Evolutionary conservation across 1,140 invertebrate species (phyloP).

Genomic region (Orchesella cincta): DNA sequence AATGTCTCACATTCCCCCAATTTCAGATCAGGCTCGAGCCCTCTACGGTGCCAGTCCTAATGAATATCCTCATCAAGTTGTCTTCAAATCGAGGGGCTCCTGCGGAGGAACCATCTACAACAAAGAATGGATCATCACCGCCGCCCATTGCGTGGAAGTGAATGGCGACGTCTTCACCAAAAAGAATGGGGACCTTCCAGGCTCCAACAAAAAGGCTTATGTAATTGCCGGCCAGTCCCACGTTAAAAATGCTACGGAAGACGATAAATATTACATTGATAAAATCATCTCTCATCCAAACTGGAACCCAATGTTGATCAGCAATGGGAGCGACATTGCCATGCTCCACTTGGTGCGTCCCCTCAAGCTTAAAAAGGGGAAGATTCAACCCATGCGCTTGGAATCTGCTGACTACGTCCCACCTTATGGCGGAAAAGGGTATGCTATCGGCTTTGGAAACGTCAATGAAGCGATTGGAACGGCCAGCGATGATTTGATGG

Average conservation of each 20-base stretch:
- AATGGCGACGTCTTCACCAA: slow-evolving; percentile 35
- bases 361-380: background rate
- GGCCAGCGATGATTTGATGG: background rate
- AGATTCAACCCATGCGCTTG: background rate
- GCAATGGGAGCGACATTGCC: slow-evolving; percentile 42
- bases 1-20: too few relatives aligned
- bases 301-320: slow-evolving; percentile 45
- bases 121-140: slow-evolving; percentile 54
- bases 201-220: background rate
- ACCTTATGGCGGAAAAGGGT: background rate
- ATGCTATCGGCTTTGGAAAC: background rate
- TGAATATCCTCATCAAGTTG: background rate
- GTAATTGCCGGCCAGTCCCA: slow-evolving; percentile 43
- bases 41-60: background rate
- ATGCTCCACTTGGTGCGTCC: background rate
- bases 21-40: background rate
- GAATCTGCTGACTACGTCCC: background rate
- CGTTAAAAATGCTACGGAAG: slow-evolving; percentile 28
- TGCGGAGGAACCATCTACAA: slow-evolving; percentile 57
- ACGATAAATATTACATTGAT: slow-evolving; percentile 44
- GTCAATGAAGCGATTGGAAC: background rate
- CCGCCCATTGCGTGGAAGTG: slow-evolving; percentile 56
- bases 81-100: too few relatives aligned
- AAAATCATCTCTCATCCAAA: slow-evolving; percentile 49
- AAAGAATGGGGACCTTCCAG: too few relatives aligned